phyloP scores from a whole-genome alignment of 2,113 vertebrate genomes.

The Pyxicephalus adspersus region DNA sequence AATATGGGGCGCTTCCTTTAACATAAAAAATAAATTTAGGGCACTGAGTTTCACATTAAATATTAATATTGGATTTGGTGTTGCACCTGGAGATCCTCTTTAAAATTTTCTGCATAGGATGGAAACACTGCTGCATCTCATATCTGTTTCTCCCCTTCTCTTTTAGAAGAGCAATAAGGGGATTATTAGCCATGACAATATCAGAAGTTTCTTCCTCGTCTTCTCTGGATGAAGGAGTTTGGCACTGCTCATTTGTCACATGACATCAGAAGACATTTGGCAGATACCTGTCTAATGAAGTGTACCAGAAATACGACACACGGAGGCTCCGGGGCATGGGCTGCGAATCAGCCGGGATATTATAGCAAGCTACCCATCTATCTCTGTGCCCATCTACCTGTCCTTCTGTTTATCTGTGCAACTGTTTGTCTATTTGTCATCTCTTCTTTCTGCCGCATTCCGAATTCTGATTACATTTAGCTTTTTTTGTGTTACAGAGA shows the following conservation, averaged over 20 bases:
- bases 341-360: conserved; percentile 29
- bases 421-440: conserved; percentile 22
- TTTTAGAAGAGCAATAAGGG: conserved; percentile 20
- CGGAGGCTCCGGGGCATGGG: conserved; percentile 30
- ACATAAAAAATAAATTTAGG: too few relatives aligned
- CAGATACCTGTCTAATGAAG: conserved; percentile 52
- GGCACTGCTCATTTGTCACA: conserved; percentile 52
- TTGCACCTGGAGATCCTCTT: too few relatives aligned
- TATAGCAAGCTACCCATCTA: conserved; percentile 20
- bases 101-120: neutral
- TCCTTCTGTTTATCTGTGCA: conserved; percentile 29
- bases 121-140: conserved; percentile 2
- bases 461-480: neutral
- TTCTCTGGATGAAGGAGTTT: conserved; percentile 38
- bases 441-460: conserved; percentile 4
- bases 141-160: neutral
- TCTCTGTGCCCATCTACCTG: conserved; percentile 18
- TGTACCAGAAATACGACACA: conserved; percentile 35
- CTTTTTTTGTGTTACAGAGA: neutral
- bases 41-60: too few relatives aligned
- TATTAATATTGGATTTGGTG: too few relatives aligned
- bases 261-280: conserved; percentile 50
- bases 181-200: conserved; percentile 49
- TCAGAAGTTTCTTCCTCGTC: conserved; percentile 13
- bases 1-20: too few relatives aligned